Evolutionary conservation across 1,140 invertebrate species (phyloP).

Genomic region (Acromyrmex heyeri): DNA sequence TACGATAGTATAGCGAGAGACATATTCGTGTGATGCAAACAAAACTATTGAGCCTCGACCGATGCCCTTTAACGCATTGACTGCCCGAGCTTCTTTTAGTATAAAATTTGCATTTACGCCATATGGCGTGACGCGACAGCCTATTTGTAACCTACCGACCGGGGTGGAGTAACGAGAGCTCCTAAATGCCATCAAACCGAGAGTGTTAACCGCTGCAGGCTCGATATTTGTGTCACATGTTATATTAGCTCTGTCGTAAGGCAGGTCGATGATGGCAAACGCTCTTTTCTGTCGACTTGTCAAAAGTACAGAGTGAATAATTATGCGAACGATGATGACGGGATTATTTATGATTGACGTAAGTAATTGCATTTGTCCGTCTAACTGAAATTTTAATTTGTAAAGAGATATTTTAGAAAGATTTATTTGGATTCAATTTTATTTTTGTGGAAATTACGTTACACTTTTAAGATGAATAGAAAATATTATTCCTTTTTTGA

Average conservation of each 20-base stretch:
- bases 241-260: slow-evolving; percentile 60
- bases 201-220: slow-evolving; percentile 62
- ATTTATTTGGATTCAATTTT: neutral
- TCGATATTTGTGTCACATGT: slow-evolving; percentile 65
- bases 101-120: slow-evolving; percentile 68
- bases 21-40: slow-evolving; percentile 54
- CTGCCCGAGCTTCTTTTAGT: slow-evolving; percentile 62
- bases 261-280: slow-evolving; percentile 26
- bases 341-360: slow-evolving; percentile 12
- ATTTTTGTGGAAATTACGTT: neutral
- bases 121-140: slow-evolving; percentile 65
- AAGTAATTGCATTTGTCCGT: slow-evolving; percentile 2
- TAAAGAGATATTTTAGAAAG: slow-evolving; percentile 1
- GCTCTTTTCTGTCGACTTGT: slow-evolving; percentile 24
- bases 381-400: neutral
- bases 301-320: slow-evolving; percentile 47
- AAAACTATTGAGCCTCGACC: slow-evolving; percentile 61
- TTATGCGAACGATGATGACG: neutral
- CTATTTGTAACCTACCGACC: slow-evolving; percentile 61
- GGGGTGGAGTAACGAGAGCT: slow-evolving; percentile 65
- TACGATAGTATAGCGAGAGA: slow-evolving; percentile 48
- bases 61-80: slow-evolving; percentile 62
- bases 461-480: neutral
- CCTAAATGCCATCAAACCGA: slow-evolving; percentile 65
- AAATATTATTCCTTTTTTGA: neutral